These are phyloP conservation scores for Urechis unicinctus DNA, from an alignment of 2,888 invertebrate species.

Conservation along the genomic window DNA sequence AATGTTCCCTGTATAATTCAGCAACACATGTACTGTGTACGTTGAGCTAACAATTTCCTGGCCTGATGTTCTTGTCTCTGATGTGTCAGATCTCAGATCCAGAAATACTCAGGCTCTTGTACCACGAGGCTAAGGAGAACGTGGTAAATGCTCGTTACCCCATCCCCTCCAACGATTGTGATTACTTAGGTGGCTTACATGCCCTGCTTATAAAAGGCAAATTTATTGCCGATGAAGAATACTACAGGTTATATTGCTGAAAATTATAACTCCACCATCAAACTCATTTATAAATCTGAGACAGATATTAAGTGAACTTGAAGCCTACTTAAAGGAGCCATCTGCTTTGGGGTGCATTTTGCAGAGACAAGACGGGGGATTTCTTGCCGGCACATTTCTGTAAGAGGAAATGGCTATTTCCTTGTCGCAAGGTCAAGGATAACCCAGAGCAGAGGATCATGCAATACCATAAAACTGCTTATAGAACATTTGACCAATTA, in stretches of 20 bases:
- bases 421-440: constrained; percentile 1
- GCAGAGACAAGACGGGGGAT: constrained; percentile 67
- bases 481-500: neutral
- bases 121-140: constrained; percentile 85
- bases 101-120: constrained; percentile 66
- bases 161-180: constrained; percentile 78
- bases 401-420: constrained; percentile 48
- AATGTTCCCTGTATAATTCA: too few relatives aligned
- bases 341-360: too few relatives aligned
- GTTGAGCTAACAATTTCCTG: neutral
- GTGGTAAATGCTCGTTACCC: constrained; percentile 86
- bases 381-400: constrained; percentile 74
- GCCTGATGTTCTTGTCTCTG: neutral
- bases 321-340: too few relatives aligned
- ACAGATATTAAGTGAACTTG: too few relatives aligned
- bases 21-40: too few relatives aligned
- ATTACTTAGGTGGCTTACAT: constrained; percentile 86
- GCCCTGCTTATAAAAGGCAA: constrained; percentile 84
- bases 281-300: too few relatives aligned
- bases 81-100: constrained; percentile 6
- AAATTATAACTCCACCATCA: neutral
- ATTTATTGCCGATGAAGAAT: constrained; percentile 75
- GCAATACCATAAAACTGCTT: constrained; percentile 5
- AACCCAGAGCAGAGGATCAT: constrained; percentile 18
- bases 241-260: constrained; percentile 62